Percentiles rank a stretch among this genome's conserved stretches.
Evolutionary conservation across 2,797 vertebrate genomes (phyloP).

Genomic region (Mus minutoides): DNA sequence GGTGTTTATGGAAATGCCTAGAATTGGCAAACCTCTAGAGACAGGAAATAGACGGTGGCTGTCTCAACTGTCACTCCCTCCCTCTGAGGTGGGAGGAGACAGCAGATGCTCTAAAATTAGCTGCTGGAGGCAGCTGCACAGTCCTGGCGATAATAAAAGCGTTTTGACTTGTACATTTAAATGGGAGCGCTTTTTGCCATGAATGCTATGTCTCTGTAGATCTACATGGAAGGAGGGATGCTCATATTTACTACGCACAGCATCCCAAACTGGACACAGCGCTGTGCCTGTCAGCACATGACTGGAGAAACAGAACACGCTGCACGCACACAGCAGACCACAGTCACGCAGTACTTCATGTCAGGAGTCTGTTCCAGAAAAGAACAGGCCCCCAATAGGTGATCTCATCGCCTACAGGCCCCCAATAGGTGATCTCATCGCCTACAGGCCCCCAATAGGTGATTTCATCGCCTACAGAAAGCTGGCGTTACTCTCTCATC

Average conservation of each 20-base stretch:
- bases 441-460: background rate
- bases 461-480: background rate
- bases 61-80: background rate
- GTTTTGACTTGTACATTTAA: background rate
- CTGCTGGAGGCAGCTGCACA: background rate
- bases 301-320: background rate
- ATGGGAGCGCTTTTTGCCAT: background rate
- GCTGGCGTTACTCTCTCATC: background rate
- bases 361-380: background rate
- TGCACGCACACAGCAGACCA: background rate
- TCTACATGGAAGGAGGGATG: background rate
- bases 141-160: background rate
- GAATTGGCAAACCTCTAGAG: background rate
- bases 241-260: background rate
- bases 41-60: background rate
- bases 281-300: background rate
- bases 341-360: too few species aligned
- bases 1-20: background rate
- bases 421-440: background rate
- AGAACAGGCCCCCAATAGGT: background rate
- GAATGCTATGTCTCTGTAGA: background rate
- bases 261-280: background rate
- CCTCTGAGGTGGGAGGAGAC: background rate
- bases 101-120: slow-evolving; percentile 9
- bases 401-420: background rate